Conservation (phyloP, 2,113 vertebrate species). For the Amia ocellicauda region DNA sequence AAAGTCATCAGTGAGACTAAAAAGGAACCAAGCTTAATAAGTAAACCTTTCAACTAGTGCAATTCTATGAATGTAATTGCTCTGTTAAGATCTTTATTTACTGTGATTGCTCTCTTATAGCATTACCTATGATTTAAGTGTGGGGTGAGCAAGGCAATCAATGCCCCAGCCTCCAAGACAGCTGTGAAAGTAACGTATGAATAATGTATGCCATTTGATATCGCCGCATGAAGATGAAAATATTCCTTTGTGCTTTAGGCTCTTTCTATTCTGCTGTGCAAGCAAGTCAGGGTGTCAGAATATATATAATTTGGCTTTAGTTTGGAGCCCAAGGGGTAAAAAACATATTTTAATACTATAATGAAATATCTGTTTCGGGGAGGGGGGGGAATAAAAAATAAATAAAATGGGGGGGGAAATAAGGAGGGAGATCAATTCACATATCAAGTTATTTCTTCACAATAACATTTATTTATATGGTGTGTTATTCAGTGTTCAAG, state of each 20-base stretch:
- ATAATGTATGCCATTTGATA: constrained; percentile 33
- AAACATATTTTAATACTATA: constrained; percentile 21
- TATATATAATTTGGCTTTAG: constrained; percentile 31
- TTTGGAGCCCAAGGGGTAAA: constrained; percentile 12
- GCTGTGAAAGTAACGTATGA: constrained; percentile 12
- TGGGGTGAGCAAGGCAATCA: not conserved
- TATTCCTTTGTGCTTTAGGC: constrained; percentile 11
- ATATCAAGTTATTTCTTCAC: too few species aligned
- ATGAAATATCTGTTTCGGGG: constrained; percentile 13
- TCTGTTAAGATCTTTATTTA: not conserved
- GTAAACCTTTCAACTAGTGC: too few species aligned
- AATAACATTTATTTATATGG: too few species aligned
- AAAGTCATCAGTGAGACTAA: too few species aligned
- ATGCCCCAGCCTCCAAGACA: not conserved
- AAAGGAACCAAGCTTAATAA: too few species aligned
- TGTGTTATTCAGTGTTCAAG: too few species aligned
- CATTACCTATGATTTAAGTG: not conserved
- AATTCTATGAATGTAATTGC: not conserved
- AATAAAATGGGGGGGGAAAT: too few species aligned
- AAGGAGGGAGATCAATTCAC: too few species aligned
- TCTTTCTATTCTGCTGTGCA: constrained; percentile 20
- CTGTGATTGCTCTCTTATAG: not conserved
- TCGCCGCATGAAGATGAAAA: constrained; percentile 14
- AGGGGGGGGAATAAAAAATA: not conserved
- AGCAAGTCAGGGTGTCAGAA: constrained; percentile 24